Percentiles rank a stretch among this genome's conserved stretches.
Conservation (phyloP, 2,113 vertebrate species). For the Albula goreensis region DNA sequence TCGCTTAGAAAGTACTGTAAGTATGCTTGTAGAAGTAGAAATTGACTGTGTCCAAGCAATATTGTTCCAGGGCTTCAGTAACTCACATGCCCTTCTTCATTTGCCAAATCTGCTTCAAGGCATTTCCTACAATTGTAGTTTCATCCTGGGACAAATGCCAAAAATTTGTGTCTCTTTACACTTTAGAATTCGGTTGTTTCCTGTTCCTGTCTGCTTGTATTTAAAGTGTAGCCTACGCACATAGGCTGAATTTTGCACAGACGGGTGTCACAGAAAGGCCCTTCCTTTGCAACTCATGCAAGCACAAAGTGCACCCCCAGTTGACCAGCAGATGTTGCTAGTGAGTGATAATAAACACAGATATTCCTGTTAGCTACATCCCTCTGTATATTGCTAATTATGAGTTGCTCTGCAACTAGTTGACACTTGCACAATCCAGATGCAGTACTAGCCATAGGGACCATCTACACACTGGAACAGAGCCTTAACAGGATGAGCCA, state of each 20-base stretch:
- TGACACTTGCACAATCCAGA: too few species aligned
- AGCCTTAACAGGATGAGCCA: too few species aligned
- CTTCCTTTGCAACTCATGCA: too few species aligned
- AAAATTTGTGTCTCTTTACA: conserved; percentile 28
- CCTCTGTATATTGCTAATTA: too few species aligned
- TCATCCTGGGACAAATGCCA: conserved; percentile 32
- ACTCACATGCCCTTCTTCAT: not conserved
- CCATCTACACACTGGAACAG: too few species aligned
- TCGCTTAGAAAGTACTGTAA: not conserved
- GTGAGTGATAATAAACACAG: too few species aligned
- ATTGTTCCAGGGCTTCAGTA: not conserved
- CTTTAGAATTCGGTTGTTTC: conserved; percentile 18
- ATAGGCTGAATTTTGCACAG: not conserved
- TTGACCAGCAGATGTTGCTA: too few species aligned
- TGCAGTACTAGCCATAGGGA: too few species aligned
- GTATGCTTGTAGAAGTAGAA: not conserved
- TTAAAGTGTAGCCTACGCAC: not conserved
- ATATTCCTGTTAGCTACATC: too few species aligned
- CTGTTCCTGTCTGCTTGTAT: conserved; percentile 23
- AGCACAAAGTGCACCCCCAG: too few species aligned
- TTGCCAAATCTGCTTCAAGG: conserved; percentile 1
- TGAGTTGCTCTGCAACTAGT: too few species aligned
- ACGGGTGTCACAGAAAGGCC: too few species aligned
- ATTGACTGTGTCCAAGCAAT: not conserved
- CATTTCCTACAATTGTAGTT: conserved; percentile 38